A percentile compares a stretch with the other conserved stretches of the same genome.
Evolutionary conservation across 30 jellyfish, hydroid and myxozoan genomes (phyloP).

Genomic region (Turritopsis rubra): DNA sequence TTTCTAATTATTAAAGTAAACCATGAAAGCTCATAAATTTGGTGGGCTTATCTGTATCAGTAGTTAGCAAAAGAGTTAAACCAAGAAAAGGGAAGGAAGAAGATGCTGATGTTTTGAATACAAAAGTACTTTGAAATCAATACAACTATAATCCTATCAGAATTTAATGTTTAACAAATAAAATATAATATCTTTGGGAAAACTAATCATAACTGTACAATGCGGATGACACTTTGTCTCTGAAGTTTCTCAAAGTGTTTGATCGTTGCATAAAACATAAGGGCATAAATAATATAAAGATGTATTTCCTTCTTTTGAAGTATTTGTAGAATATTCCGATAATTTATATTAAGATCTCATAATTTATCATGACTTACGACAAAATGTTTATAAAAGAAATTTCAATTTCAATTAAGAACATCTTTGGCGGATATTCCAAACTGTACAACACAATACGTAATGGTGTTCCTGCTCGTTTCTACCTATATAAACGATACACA

Average conservation of each 20-base stretch:
- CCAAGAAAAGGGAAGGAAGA: not conserved
- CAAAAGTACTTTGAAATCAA: not conserved
- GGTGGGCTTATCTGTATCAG: not conserved
- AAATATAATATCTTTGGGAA: not conserved
- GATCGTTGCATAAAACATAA: not conserved
- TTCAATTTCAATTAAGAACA: not conserved
- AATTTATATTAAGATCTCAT: too few relatives aligned
- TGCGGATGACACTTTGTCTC: not conserved
- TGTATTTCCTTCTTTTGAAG: not conserved
- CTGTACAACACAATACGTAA: not conserved
- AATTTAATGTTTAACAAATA: not conserved
- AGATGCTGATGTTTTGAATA: not conserved
- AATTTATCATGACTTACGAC: not conserved
- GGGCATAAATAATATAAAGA: not conserved
- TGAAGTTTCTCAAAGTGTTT: not conserved
- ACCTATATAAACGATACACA: not conserved
- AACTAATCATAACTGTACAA: not conserved
- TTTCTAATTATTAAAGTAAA: not conserved
- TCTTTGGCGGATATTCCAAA: not conserved
- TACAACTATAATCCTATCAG: not conserved
- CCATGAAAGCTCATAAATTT: not conserved
- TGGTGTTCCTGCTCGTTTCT: not conserved
- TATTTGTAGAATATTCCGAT: not conserved
- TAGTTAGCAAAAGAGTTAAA: not conserved
- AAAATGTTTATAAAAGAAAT: not conserved